A percentile compares a stretch with the other conserved stretches of the same genome.
phyloP scores from a whole-genome alignment of 2,113 vertebrate genomes.

The Prochilodus magdalenae region DNA sequence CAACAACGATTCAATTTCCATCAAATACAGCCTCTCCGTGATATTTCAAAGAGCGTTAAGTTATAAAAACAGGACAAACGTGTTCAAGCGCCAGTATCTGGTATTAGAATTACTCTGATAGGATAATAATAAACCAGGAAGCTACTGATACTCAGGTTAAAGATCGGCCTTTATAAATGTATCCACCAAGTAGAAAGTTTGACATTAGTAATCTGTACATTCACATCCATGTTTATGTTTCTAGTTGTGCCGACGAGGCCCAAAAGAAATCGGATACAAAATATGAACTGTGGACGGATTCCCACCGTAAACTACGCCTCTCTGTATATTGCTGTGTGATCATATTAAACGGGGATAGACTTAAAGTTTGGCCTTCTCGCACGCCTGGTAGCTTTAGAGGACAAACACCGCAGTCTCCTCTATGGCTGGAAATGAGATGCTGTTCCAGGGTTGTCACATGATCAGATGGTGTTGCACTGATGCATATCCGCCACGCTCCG shows the following conservation, averaged over 20 bases:
- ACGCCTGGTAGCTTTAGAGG: background rate
- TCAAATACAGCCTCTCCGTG: too few relatives aligned
- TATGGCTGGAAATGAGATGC: background rate
- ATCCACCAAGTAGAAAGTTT: too few relatives aligned
- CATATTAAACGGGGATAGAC: background rate
- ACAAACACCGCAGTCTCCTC: background rate
- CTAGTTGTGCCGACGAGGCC: background rate
- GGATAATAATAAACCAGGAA: too few relatives aligned
- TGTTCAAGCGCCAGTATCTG: too few relatives aligned
- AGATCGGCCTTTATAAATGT: too few relatives aligned
- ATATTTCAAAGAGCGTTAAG: too few relatives aligned
- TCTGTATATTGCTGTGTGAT: background rate
- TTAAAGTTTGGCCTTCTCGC: background rate
- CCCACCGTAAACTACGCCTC: too few relatives aligned
- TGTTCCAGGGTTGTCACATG: background rate
- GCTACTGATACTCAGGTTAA: too few relatives aligned
- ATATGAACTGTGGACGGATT: too few relatives aligned
- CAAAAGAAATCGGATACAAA: background rate
- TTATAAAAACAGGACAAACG: too few relatives aligned
- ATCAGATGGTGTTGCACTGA: background rate
- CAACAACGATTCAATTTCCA: too few relatives aligned
- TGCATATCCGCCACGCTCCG: background rate
- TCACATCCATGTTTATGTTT: background rate
- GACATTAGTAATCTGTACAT: conserved; percentile 10
- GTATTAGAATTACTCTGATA: too few relatives aligned